Evolutionary conservation across 37 sponge, comb jelly and placozoan genomes (phyloP).

Genomic region (Ephydatia muelleri): DNA sequence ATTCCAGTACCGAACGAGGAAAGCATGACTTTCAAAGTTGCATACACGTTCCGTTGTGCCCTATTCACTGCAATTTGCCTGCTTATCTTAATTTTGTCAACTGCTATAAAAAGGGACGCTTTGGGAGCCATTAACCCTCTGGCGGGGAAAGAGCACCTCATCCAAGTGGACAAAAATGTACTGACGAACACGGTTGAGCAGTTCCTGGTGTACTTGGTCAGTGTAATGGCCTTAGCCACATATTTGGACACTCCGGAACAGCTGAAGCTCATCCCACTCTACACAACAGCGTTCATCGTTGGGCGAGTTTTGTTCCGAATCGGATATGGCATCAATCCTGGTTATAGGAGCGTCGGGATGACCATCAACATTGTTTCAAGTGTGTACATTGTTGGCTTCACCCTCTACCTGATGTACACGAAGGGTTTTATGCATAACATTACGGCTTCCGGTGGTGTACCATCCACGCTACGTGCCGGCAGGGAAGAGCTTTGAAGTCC

Average conservation of each 20-base stretch:
- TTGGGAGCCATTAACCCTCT: constrained; percentile 21
- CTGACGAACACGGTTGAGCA: constrained; percentile 61
- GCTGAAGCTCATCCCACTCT: constrained; percentile 50
- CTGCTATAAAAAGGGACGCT: not conserved
- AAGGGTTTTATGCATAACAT: constrained; percentile 42
- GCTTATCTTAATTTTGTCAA: not conserved
- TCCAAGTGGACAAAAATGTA: constrained; percentile 43
- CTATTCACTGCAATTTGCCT: not conserved
- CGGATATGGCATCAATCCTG: constrained; percentile 41
- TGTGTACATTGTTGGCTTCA: not conserved
- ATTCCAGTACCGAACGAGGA: not conserved
- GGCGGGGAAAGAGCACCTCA: constrained; percentile 48
- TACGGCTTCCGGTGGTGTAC: not conserved
- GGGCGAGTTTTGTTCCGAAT: constrained; percentile 43
- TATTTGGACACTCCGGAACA: constrained; percentile 29
- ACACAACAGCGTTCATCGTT: constrained; percentile 27
- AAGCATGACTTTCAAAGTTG: not conserved
- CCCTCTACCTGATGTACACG: constrained; percentile 32
- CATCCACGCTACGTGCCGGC: not conserved
- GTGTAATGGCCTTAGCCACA: constrained; percentile 13
- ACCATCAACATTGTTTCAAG: not conserved
- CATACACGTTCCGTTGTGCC: not conserved
- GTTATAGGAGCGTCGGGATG: constrained; percentile 43
- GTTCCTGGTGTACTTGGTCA: not conserved
- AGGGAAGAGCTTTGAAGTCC: not conserved